Percentiles rank a stretch among this genome's conserved stretches.
Conservation (phyloP, 1,140 invertebrate genomes). For the Monochamus saltuarius region DNA sequence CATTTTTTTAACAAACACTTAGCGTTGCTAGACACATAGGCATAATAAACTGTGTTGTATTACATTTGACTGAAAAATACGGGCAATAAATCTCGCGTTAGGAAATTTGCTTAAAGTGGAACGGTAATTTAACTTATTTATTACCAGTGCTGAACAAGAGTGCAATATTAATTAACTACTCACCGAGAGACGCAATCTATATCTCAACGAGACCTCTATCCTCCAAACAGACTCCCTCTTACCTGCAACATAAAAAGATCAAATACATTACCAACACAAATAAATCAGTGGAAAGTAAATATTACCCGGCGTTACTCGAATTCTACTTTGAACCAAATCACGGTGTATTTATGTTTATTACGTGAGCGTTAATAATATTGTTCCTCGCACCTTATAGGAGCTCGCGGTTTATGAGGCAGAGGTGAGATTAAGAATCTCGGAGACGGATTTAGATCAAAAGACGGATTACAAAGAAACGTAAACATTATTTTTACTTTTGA, state of each 20-base stretch:
- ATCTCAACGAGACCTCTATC: conserved; percentile 29
- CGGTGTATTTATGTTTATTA: conserved; percentile 8
- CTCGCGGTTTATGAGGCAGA: not conserved
- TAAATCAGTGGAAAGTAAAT: conserved; percentile 28
- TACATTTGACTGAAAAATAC: conserved; percentile 17
- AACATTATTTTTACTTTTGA: no score
- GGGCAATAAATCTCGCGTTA: conserved; percentile 28
- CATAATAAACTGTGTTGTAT: not conserved
- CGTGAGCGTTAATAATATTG: conserved; percentile 11
- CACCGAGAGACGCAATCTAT: conserved; percentile 35
- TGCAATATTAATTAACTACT: conserved; percentile 45
- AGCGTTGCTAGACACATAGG: no score
- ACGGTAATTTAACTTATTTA: conserved; percentile 40
- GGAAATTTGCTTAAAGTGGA: conserved; percentile 30
- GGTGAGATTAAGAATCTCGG: conserved; percentile 1
- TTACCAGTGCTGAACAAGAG: conserved; percentile 36
- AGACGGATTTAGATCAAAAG: conserved; percentile 13
- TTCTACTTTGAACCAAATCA: conserved; percentile 1
- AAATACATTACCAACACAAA: conserved; percentile 27
- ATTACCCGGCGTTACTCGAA: conserved; percentile 1
- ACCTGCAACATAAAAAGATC: conserved; percentile 35
- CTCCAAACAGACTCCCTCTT: conserved; percentile 24
- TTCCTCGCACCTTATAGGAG: conserved; percentile 7
- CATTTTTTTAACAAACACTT: no score
- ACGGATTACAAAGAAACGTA: no score